Conservation (phyloP, 2,797 vertebrate species). For the Microchirus variegatus region DNA sequence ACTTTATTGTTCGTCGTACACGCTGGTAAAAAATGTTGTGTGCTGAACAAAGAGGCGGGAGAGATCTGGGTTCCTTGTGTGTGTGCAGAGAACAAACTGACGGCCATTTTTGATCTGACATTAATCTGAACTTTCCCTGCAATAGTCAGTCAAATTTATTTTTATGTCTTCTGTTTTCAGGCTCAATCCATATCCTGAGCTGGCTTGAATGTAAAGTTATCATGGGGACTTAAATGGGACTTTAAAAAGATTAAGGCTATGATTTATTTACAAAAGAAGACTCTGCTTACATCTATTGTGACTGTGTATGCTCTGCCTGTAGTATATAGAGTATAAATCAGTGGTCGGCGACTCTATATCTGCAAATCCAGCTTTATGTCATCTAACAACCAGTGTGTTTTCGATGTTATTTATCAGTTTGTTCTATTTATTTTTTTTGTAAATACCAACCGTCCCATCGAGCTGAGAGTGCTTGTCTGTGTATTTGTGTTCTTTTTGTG, state of each 20-base stretch:
- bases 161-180: conserved; percentile 29
- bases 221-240: conserved; percentile 1
- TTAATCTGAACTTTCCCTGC: conserved; percentile 22
- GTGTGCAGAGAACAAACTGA: conserved; percentile 23
- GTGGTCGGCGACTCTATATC: conserved; percentile 30
- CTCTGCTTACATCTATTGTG: conserved; percentile 35
- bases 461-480: conserved; percentile 60
- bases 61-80: conserved; percentile 27
- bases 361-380: conserved; percentile 54
- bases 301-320: conserved; percentile 48
- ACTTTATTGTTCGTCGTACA: conserved; percentile 55
- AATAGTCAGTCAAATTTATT: conserved; percentile 30
- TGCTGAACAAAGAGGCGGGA: conserved; percentile 34
- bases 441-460: conserved; percentile 61
- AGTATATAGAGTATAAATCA: conserved; percentile 39
- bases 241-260: conserved; percentile 22
- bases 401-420: conserved; percentile 58
- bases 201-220: conserved; percentile 67
- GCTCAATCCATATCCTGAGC: conserved; percentile 39
- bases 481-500: conserved; percentile 74
- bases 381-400: conserved; percentile 46
- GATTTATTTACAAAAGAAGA: conserved; percentile 44
- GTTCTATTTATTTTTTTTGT: conserved; percentile 59
- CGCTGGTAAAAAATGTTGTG: conserved; percentile 52
- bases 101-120: conserved; percentile 17